phyloP scores from a whole-genome alignment of 2,797 vertebrate species.

The Acrossocheilus fasciatus region DNA sequence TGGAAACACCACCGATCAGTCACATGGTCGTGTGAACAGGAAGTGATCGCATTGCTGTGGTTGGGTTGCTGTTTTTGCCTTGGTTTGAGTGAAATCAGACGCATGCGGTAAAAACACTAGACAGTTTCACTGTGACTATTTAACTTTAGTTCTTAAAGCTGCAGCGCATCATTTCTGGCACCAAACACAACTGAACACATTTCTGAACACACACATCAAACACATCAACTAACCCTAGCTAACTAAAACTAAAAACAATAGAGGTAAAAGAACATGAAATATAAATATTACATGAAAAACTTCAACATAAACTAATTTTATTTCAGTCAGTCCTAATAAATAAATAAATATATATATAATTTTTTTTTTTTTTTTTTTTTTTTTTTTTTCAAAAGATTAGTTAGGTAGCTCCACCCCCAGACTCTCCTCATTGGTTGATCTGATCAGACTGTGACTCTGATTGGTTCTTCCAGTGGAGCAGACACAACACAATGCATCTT shows the following conservation, averaged over 20 bases:
- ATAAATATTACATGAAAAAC: no score
- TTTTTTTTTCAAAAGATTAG: background rate
- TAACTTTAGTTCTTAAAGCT: background rate
- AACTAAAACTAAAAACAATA: no score
- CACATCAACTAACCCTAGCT: no score
- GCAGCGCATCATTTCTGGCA: background rate
- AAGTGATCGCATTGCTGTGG: conserved; percentile 32
- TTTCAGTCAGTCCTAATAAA: no score
- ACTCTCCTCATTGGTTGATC: background rate
- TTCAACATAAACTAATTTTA: no score
- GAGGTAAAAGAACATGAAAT: no score
- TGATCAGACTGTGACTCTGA: background rate
- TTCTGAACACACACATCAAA: no score
- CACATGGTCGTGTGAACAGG: conserved; percentile 43
- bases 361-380: no score
- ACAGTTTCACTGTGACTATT: background rate
- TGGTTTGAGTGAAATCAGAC: background rate
- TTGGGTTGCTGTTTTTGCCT: background rate
- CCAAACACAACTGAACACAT: no score
- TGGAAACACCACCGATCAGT: conserved; percentile 19
- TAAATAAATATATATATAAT: no score
- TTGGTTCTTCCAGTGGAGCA: background rate
- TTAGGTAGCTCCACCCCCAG: background rate
- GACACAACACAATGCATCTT: background rate
- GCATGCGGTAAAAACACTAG: background rate